phyloP scores from a whole-genome alignment of 2,888 invertebrate genomes.

The Ophion costatus region DNA sequence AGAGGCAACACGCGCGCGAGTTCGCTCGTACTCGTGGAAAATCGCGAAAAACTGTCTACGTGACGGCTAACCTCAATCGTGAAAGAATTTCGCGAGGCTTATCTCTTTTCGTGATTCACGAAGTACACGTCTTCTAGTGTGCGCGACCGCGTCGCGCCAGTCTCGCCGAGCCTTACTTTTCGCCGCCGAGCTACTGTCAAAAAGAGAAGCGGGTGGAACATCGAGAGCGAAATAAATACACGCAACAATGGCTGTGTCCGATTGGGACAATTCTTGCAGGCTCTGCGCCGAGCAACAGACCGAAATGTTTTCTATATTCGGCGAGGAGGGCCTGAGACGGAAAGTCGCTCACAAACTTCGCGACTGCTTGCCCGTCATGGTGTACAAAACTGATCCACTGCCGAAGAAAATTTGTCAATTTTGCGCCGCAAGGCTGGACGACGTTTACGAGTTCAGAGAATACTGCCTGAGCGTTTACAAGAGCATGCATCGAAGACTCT shows the following conservation, averaged over 20 bases:
- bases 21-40: background rate
- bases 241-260: conserved; percentile 53
- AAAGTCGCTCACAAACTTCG: conserved; percentile 77
- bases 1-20: background rate
- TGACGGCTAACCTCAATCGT: background rate
- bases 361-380: conserved; percentile 77
- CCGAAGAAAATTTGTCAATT: conserved; percentile 80
- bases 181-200: background rate
- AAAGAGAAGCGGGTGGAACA: background rate
- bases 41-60: background rate
- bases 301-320: conserved; percentile 79
- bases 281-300: conserved; percentile 76
- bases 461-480: conserved; percentile 77
- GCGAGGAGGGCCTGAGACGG: conserved; percentile 76
- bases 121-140: background rate
- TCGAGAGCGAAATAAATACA: background rate
- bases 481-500: conserved; percentile 74
- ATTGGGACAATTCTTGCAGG: conserved; percentile 77
- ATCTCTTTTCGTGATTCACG: background rate
- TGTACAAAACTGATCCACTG: conserved; percentile 79
- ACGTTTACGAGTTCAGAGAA: conserved; percentile 78
- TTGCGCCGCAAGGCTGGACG: conserved; percentile 78
- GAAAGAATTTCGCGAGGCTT: background rate
- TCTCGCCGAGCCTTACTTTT: background rate
- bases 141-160: background rate